Evolutionary conservation across 2,113 vertebrate genomes (phyloP).

Genomic region (Aplodontia rufa): DNA sequence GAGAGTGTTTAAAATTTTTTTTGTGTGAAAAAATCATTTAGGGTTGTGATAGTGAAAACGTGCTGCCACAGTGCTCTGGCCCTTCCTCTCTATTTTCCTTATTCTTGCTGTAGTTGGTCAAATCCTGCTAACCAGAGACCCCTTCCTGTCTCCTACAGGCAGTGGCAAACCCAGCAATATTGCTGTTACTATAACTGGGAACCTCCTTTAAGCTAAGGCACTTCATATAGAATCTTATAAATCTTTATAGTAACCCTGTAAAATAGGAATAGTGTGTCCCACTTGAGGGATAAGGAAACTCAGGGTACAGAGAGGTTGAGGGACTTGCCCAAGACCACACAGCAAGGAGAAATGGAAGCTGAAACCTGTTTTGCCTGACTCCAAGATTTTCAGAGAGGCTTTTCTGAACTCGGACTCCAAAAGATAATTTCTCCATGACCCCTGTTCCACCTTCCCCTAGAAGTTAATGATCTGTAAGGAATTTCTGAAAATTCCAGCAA

Average conservation of each 20-base stretch:
- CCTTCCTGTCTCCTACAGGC: background rate
- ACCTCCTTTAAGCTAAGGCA: background rate
- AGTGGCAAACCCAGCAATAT: background rate
- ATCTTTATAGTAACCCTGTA: background rate
- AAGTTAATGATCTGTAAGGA: constrained; percentile 73
- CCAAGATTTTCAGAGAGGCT: background rate
- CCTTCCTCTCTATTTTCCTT: background rate
- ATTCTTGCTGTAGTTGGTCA: background rate
- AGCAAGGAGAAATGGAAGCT: background rate
- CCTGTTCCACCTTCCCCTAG: background rate
- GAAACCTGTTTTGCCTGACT: background rate
- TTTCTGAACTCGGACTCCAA: background rate
- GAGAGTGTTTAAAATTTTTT: background rate
- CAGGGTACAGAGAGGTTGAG: background rate
- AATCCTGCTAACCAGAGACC: background rate
- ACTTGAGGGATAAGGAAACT: background rate
- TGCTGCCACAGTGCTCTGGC: background rate
- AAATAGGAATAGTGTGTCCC: background rate
- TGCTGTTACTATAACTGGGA: background rate
- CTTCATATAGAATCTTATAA: background rate
- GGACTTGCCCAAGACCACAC: background rate
- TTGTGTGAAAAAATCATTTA: background rate
- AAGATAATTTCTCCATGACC: background rate
- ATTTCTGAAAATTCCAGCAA: constrained; percentile 54
- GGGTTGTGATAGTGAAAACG: background rate